Percentiles rank a stretch among this genome's conserved stretches.
These are phyloP conservation scores for Spongia lamella DNA, from an alignment of 37 sponge, comb jelly and placozoan genomes.

Conservation along the genomic window DNA sequence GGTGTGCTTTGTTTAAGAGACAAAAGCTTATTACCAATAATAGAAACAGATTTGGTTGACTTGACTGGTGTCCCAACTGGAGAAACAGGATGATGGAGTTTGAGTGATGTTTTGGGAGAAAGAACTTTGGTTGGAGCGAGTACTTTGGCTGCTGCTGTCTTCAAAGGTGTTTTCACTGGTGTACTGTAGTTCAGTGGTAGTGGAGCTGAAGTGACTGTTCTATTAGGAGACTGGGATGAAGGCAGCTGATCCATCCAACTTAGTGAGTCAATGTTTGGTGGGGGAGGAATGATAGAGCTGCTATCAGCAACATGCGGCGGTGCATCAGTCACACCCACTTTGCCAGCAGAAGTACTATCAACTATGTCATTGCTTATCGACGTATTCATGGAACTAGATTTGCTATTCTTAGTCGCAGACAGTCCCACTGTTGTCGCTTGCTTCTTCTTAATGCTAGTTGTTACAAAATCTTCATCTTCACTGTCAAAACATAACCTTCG, in stretches of 20 bases:
- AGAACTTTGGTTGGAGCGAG: background rate
- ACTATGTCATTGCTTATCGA: no score
- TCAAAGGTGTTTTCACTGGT: slow-evolving; percentile 13
- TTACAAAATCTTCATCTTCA: slow-evolving; percentile 69
- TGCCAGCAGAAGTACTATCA: background rate
- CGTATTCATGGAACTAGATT: no score
- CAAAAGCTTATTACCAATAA: no score
- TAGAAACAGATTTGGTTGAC: no score
- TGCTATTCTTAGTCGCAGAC: background rate
- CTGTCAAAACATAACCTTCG: slow-evolving; percentile 28
- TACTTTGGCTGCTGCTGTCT: slow-evolving; percentile 2
- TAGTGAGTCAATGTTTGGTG: slow-evolving; percentile 51
- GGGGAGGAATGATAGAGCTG: slow-evolving; percentile 37
- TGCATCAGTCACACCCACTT: background rate
- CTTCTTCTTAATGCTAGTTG: background rate
- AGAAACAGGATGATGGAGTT: no score
- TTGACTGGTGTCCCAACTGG: no score
- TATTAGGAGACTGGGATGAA: slow-evolving; percentile 34
- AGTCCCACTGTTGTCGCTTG: background rate
- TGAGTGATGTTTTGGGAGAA: no score
- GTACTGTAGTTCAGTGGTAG: background rate
- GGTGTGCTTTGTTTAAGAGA: no score
- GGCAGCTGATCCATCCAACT: slow-evolving; percentile 64
- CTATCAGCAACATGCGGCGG: no score
- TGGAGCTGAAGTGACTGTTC: background rate